Evolutionary conservation across 2,797 vertebrate species (phyloP).

Genomic region (Podargus strigoides): DNA sequence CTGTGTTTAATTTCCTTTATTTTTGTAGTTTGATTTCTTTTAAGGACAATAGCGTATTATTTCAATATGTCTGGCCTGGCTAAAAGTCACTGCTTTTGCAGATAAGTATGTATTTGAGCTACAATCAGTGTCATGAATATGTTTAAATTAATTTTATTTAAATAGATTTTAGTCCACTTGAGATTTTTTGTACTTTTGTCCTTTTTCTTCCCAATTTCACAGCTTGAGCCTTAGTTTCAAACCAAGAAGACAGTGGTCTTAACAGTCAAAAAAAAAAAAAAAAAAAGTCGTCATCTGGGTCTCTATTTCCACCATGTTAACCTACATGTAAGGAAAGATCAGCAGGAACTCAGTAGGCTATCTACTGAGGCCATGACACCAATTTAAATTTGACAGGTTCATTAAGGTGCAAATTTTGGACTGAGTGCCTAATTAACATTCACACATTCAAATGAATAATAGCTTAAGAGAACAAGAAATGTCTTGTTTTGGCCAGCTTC

Average conservation of each 20-base stretch:
- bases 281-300: neutral
- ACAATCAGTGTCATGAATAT: neutral
- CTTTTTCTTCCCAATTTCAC: neutral
- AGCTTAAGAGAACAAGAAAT: neutral
- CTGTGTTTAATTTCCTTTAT: neutral
- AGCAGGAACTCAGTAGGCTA: neutral
- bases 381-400: slow-evolving; percentile 20
- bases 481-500: neutral
- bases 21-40: too few relatives aligned
- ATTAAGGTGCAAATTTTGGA: slow-evolving; percentile 29
- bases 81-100: neutral
- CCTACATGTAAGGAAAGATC: neutral
- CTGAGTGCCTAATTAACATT: slow-evolving; percentile 15
- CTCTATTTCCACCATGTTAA: neutral
- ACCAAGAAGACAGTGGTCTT: neutral
- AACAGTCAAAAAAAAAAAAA: neutral
- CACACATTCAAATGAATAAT: neutral
- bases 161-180: neutral
- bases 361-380: neutral
- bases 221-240: neutral
- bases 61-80: neutral
- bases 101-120: neutral
- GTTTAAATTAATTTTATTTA: neutral
- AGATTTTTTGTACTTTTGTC: neutral
- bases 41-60: too few relatives aligned